Evolutionary conservation across 1,140 invertebrate species (phyloP).

Genomic region (Monochamus saltuarius): DNA sequence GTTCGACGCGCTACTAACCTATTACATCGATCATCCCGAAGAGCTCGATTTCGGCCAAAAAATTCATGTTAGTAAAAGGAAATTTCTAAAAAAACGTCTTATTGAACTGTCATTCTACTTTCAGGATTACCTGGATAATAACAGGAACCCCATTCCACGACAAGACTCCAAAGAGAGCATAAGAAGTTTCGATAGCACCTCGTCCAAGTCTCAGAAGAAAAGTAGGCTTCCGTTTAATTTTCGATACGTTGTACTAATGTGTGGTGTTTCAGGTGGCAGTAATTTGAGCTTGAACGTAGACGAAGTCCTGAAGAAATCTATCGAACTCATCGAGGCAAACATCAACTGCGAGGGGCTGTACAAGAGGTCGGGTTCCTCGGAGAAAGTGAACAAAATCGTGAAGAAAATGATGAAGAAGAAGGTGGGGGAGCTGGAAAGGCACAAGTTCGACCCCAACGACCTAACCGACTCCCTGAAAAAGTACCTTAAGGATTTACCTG

Average conservation of each 20-base stretch:
- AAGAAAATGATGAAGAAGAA: slow-evolving; percentile 38
- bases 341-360: slow-evolving; percentile 33
- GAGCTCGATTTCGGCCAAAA: slow-evolving; percentile 24
- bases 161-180: slow-evolving; percentile 31
- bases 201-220: slow-evolving; percentile 26
- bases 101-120: neutral
- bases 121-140: slow-evolving; percentile 4
- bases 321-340: slow-evolving; percentile 33
- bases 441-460: slow-evolving; percentile 37
- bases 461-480: slow-evolving; percentile 35
- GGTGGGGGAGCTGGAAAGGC: slow-evolving; percentile 31
- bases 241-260: neutral
- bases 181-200: slow-evolving; percentile 26
- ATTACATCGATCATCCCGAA: slow-evolving; percentile 30
- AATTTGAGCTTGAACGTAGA: slow-evolving; percentile 30
- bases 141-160: slow-evolving; percentile 15
- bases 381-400: slow-evolving; percentile 38
- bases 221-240: slow-evolving; percentile 17
- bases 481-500: slow-evolving; percentile 55
- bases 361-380: slow-evolving; percentile 30
- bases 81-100: neutral
- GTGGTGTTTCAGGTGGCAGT: slow-evolving; percentile 26
- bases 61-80: slow-evolving; percentile 21
- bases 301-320: slow-evolving; percentile 29
- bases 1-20: slow-evolving; percentile 35